phyloP scores from a whole-genome alignment of 2,888 invertebrate species.

The Drosophila parthenogenetica region DNA sequence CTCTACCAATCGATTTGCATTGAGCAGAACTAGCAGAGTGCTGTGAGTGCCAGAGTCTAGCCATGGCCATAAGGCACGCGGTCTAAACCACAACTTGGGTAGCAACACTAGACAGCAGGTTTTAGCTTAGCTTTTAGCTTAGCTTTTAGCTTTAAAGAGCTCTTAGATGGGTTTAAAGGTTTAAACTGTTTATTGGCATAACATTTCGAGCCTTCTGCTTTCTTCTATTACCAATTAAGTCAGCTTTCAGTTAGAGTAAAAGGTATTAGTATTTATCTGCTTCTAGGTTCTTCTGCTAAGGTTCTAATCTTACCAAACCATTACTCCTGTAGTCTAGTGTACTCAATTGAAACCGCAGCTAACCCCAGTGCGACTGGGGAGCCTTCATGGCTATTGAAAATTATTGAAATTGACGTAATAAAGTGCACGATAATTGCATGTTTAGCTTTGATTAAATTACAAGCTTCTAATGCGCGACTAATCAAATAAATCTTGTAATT shows the following conservation, averaged over 20 bases:
- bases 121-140: background rate
- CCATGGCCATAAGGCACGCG: slow-evolving; percentile 67
- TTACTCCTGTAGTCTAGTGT: slow-evolving; percentile 21
- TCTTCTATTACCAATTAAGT: no score
- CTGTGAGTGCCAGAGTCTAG: background rate
- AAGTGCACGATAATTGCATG: slow-evolving; percentile 82
- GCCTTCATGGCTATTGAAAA: slow-evolving; percentile 74
- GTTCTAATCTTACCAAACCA: no score
- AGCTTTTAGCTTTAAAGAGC: background rate
- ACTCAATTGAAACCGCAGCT: slow-evolving; percentile 54
- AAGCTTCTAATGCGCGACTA: slow-evolving; percentile 75
- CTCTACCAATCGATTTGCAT: slow-evolving; percentile 73
- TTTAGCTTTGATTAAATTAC: slow-evolving; percentile 83
- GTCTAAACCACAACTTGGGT: slow-evolving; percentile 53
- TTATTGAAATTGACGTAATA: slow-evolving; percentile 80
- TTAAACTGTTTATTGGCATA: no score
- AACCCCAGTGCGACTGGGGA: slow-evolving; percentile 44
- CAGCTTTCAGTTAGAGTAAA: no score
- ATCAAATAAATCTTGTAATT: slow-evolving; percentile 31
- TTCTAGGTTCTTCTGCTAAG: no score
- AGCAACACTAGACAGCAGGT: slow-evolving; percentile 37
- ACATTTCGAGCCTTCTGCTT: no score
- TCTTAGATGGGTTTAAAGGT: background rate
- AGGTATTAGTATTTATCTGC: no score
- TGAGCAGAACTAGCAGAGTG: background rate